Evolutionary conservation across 1,140 invertebrate genomes (phyloP).

Genomic region (Caenorhabditis brenneri): DNA sequence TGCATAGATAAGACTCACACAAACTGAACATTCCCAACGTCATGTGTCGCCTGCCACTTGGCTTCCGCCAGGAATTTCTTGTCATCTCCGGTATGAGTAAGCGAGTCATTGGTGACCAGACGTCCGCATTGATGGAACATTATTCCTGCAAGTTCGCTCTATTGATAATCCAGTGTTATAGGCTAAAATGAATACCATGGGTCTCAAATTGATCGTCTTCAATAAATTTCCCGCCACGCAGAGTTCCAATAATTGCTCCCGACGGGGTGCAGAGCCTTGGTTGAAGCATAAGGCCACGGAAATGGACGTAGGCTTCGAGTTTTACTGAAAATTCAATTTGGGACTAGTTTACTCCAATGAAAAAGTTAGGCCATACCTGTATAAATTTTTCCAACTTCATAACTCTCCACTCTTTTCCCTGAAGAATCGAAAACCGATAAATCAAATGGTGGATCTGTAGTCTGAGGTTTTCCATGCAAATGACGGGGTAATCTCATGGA

Average conservation of each 20-base stretch:
- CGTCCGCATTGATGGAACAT: constrained; percentile 54
- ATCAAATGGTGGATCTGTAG: constrained; percentile 55
- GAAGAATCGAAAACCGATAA: constrained; percentile 51
- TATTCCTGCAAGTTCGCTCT: constrained; percentile 41
- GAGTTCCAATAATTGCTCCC: constrained; percentile 56
- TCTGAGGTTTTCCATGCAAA: constrained; percentile 54
- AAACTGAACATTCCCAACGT: constrained; percentile 59
- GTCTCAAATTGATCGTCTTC: constrained; percentile 55
- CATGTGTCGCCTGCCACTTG: constrained; percentile 52
- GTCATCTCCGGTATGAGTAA: constrained; percentile 55
- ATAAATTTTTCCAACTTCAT: constrained; percentile 57
- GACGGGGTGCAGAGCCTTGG: constrained; percentile 53
- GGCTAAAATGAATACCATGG: constrained; percentile 6
- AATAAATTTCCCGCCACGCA: constrained; percentile 56
- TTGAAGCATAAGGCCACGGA: constrained; percentile 57
- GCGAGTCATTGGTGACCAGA: constrained; percentile 41
- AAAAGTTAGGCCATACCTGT: constrained; percentile 43
- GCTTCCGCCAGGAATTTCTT: constrained; percentile 56
- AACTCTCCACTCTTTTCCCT: constrained; percentile 45
- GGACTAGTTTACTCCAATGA: neutral
- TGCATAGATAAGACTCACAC: constrained; percentile 31
- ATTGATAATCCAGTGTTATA: neutral
- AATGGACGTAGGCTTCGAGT: constrained; percentile 57
- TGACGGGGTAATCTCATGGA: constrained; percentile 54
- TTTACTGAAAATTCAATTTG: constrained; percentile 55